Evolutionary conservation across 2,797 vertebrate genomes (phyloP), one percentile per base, ranked within the genome.

Genomic region (Tokudaia muenninki): DNA sequence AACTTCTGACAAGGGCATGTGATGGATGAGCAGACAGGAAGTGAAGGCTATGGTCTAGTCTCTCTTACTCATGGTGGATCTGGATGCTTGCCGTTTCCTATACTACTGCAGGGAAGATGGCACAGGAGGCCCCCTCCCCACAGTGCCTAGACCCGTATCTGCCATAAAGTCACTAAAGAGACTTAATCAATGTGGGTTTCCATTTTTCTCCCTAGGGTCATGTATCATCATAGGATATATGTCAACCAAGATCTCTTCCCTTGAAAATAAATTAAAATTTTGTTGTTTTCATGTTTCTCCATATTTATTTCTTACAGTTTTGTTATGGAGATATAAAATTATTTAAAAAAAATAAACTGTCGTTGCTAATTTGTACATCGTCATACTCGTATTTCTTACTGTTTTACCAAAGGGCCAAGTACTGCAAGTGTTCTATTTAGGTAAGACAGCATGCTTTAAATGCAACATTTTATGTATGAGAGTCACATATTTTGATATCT

Each of bases 321-420:
- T 88, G 31, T 96, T 31, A 80, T 72, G 93, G 59, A 87, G n/a
- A 88, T 47, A 88, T 12, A 93, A 91, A 86, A 90, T 70, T 50
- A 57, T 13, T 83, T 6, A 61, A 95, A 95, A 92, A 65, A 95
- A 92, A 65, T 79, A 57, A 87, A 81, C 8, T 29, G 80, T 79
- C 6, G 55, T 77, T 92, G 81, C 63, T 55, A 52, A 55, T 83
- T 59, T 65, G 75, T n/a, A 47, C 50, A 13, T 4, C 83, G 6
- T 89, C n/a, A 61, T 12, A 77, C 9, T 89, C 24, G 82, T 78
- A 80, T 67, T 94, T 78, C 47, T 88, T 31, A 84, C 16, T 74
- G 77, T 80, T 80, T 77, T 91, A 67, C 79, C 6, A 65, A 94
- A 94, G 75, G n/a, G 70, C n/a, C 26, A 11, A 91, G 50, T 4